Evolutionary conservation across 2,888 invertebrate genomes (phyloP).

Genomic region (Synanthedon andrenaeformis): DNA sequence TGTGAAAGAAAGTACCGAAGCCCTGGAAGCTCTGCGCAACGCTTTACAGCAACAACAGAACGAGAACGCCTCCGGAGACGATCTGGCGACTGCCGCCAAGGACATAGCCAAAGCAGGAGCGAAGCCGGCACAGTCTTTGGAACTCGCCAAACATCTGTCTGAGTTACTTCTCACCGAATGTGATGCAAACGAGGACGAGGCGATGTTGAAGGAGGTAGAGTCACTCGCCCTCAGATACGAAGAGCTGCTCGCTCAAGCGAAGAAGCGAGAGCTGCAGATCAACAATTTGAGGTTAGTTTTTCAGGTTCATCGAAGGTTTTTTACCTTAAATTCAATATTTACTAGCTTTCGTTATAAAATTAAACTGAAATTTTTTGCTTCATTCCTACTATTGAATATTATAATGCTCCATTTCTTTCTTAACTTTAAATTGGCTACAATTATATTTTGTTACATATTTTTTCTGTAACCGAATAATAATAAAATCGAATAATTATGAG

Average conservation of each 20-base stretch:
- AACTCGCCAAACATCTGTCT: constrained; percentile 84
- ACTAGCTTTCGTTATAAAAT: too few species aligned
- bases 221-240: constrained; percentile 76
- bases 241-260: constrained; percentile 76
- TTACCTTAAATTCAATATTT: too few species aligned
- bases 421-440: too few species aligned
- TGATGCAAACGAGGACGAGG: constrained; percentile 74
- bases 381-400: too few species aligned
- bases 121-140: constrained; percentile 83
- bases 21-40: constrained; percentile 76
- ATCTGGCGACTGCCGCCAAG: constrained; percentile 74
- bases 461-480: too few species aligned
- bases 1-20: constrained; percentile 76
- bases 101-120: constrained; percentile 82
- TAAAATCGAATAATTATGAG: too few species aligned
- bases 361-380: too few species aligned
- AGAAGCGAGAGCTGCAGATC: constrained; percentile 80
- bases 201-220: constrained; percentile 74
- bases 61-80: constrained; percentile 68
- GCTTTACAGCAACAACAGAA: constrained; percentile 46
- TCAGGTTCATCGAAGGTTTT: too few species aligned
- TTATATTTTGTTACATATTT: too few species aligned
- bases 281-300: constrained; percentile 79
- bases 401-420: too few species aligned
- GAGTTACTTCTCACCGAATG: constrained; percentile 80